Base-by-base conservation (phyloP, 2,113 vertebrate genomes). In the Hypocryptadius cinnamomeus region DNA sequence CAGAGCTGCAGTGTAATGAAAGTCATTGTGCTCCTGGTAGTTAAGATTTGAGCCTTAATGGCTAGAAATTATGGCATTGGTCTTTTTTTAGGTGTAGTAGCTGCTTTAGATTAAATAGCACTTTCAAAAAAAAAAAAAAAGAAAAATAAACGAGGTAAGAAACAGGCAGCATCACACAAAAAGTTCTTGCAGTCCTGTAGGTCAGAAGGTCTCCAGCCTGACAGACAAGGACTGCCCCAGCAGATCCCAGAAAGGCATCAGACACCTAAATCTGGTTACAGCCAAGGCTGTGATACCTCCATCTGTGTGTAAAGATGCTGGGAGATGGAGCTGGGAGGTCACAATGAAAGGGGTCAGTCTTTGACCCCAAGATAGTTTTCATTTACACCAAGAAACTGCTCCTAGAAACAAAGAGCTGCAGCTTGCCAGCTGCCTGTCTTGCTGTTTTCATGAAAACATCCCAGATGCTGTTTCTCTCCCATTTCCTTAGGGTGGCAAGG, bases 401-500 rank as follows among this genome's bases (percentile, higher is more conserved):
- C 65, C 37, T 45, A 39, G 53, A 57, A 64, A 33, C 31, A 25
- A 33, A 82, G 42, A 56, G n/a, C 72, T 80, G 47, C 80, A 42
- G 47, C 35, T 64, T 24, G 15, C 40, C 47, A 63, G 77, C 56
- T 79, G 65, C 30, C 25, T 64, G 44, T 57, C 54, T 37, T 76
- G 25, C 66, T 63, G 68, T 89, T 73, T 30, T 10, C 13, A 18
- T 35, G 14, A 10, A 51, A 87, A 60, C 24, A 31, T 48, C 30
- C 31, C 51, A 11, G 71, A 25, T 51, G 15, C 47, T 63, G 17
- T 71, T 92, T 80, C 7, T 92, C 4, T 76, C 22, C 0, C 15
- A 7, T 84, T 73, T 69, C 90, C 69, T 27, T 78, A 99, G 99
- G 99, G 25, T 99, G 99, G 99, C 99, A 99, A 94, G 99, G 99